phyloP scores from a whole-genome alignment of 2,888 invertebrate genomes.

The Sympetrum striolatum region DNA sequence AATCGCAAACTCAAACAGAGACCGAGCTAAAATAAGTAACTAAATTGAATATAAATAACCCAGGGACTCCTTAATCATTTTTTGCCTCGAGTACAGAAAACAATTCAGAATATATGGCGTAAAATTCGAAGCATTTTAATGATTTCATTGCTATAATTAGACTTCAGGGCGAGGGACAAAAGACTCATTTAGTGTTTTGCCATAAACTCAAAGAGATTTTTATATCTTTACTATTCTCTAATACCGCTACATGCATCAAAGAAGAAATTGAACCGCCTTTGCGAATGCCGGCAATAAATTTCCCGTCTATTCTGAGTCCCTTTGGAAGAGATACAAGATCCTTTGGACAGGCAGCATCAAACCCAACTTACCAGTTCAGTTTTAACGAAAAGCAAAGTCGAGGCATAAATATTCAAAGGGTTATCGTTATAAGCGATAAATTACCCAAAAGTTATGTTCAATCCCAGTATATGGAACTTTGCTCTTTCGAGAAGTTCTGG shows the following conservation, averaged over 20 bases:
- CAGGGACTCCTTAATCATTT: no score
- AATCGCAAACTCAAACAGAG: no score
- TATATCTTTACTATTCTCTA: neutral
- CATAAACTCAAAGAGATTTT: neutral
- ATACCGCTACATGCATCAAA: neutral
- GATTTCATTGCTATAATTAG: no score
- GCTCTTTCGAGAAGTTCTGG: no score
- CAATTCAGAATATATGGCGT: no score
- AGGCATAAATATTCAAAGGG: neutral
- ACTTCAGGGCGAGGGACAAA: neutral
- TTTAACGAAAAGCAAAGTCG: neutral
- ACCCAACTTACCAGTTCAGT: neutral
- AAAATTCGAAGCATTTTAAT: no score
- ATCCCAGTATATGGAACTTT: no score
- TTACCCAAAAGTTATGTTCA: neutral
- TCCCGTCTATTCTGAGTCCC: neutral
- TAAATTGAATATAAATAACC: no score
- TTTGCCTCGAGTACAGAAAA: no score
- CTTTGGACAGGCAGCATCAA: neutral
- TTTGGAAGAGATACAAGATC: neutral
- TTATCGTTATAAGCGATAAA: neutral
- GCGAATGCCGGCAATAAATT: neutral
- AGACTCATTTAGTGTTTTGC: neutral
- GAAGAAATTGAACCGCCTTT: neutral
- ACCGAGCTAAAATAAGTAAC: no score